A percentile compares a stretch with the other conserved stretches of the same genome.
Evolutionary conservation across 1,140 invertebrate genomes (phyloP).

Genomic region (Paramacrobiotus metropolitanus): DNA sequence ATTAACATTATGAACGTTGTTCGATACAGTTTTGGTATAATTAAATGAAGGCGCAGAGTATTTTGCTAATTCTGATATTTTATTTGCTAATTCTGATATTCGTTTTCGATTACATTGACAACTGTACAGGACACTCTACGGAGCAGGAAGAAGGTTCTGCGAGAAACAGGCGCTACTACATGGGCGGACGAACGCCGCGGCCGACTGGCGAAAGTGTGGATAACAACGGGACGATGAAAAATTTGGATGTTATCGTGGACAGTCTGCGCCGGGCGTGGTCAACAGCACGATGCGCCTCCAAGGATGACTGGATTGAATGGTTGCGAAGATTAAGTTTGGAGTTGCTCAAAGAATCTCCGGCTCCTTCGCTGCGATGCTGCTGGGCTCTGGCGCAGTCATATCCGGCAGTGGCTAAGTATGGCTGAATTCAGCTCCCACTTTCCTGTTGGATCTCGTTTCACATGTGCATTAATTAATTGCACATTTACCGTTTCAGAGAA

Average conservation of each 20-base stretch:
- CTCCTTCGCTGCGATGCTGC: slow-evolving; percentile 66
- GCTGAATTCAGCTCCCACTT: no score
- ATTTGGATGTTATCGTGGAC: slow-evolving; percentile 48
- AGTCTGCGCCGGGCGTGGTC: slow-evolving; percentile 70
- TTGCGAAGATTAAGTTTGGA: slow-evolving; percentile 65
- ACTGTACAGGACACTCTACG: not conserved
- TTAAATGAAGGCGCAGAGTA: no score
- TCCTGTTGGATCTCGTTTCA: no score
- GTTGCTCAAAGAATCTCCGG: slow-evolving; percentile 79
- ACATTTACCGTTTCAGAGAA: slow-evolving; percentile 45
- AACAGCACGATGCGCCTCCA: slow-evolving; percentile 64
- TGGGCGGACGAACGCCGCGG: not conserved
- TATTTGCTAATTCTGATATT: slow-evolving; percentile 6
- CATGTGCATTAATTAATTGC: no score
- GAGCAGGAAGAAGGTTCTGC: not conserved
- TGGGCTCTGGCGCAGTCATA: slow-evolving; percentile 77
- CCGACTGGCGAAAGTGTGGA: not conserved
- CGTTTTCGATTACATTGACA: not conserved
- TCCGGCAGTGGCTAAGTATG: slow-evolving; percentile 49
- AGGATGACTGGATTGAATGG: slow-evolving; percentile 98
- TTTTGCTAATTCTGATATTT: slow-evolving; percentile 13
- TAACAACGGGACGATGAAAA: not conserved
- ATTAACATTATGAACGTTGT: not conserved
- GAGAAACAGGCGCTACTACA: not conserved
- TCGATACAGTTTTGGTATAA: no score